Percentiles rank a stretch among this genome's conserved stretches.
Evolutionary conservation across 2,888 invertebrate genomes (phyloP).

Genomic region (Drosophila recens): DNA sequence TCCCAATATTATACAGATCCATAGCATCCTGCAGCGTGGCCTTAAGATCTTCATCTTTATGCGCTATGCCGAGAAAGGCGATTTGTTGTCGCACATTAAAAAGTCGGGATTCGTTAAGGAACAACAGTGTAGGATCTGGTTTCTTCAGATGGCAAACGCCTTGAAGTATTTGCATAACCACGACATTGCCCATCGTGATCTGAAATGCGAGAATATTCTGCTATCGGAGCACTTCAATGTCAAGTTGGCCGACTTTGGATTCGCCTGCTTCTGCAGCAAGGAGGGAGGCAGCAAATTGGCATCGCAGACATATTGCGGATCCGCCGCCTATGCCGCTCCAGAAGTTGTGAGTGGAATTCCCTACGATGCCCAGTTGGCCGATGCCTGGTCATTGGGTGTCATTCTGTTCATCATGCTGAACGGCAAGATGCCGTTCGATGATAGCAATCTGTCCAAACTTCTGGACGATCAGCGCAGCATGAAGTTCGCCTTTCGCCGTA

Average conservation of each 20-base stretch:
- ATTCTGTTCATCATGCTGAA: conserved; percentile 97
- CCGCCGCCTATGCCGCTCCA: conserved; percentile 97
- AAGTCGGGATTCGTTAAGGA: conserved; percentile 91
- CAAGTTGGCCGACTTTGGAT: conserved; percentile 97
- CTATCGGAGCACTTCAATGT: conserved; percentile 93
- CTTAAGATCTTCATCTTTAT: conserved; percentile 95
- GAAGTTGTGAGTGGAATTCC: conserved; percentile 96
- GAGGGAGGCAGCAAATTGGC: conserved; percentile 90
- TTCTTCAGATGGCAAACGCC: conserved; percentile 91
- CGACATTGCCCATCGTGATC: conserved; percentile 94
- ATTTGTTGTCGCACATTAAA: conserved; percentile 93
- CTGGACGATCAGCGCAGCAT: conserved; percentile 93
- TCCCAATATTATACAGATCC: conserved; percentile 95
- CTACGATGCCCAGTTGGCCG: conserved; percentile 94
- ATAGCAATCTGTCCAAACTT: conserved; percentile 92
- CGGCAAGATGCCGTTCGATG: conserved; percentile 97
- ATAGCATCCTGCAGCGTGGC: conserved; percentile 93
- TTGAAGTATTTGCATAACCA: conserved; percentile 93
- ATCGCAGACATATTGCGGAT: conserved; percentile 97
- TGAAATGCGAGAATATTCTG: conserved; percentile 96
- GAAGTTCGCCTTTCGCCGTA: conserved; percentile 91
- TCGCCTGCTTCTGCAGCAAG: conserved; percentile 92
- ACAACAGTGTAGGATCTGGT: conserved; percentile 93
- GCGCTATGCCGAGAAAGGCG: conserved; percentile 96
- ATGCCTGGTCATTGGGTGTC: conserved; percentile 96